Conservation (phyloP, 2,888 invertebrate species). For the Nomada hirtipes region DNA sequence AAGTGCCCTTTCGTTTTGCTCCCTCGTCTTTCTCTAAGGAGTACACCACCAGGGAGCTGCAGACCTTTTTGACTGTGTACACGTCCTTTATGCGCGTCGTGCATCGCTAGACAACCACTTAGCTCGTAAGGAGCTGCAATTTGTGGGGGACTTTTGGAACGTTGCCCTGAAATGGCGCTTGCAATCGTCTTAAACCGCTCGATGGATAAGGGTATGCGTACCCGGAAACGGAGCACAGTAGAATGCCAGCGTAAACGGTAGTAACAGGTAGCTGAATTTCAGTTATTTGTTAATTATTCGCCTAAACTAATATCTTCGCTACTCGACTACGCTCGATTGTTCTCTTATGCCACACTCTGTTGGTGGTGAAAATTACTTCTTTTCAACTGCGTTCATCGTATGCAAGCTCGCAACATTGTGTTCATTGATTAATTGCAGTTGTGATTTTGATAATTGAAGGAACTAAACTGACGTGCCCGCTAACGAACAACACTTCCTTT, state of each 20-base stretch:
- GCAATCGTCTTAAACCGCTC: constrained; percentile 11
- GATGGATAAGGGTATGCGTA: background rate
- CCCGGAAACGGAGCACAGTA: background rate
- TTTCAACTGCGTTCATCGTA: background rate
- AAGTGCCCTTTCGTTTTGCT: constrained; percentile 57
- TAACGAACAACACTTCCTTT: constrained; percentile 45
- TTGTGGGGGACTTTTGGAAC: constrained; percentile 51
- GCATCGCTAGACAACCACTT: constrained; percentile 66
- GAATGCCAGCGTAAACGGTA: background rate
- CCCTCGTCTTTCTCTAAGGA: constrained; percentile 50
- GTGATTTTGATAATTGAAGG: constrained; percentile 10
- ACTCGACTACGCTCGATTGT: no score
- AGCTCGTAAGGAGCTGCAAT: constrained; percentile 60
- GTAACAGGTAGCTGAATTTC: background rate
- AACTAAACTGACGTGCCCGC: constrained; percentile 27
- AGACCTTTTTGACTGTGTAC: constrained; percentile 71
- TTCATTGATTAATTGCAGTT: background rate
- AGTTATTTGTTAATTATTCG: background rate
- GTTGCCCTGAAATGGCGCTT: constrained; percentile 33
- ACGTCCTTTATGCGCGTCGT: constrained; percentile 53
- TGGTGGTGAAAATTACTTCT: background rate
- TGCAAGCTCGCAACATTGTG: no score
- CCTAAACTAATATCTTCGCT: background rate
- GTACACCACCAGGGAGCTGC: constrained; percentile 59
- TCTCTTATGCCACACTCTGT: no score